Base-by-base conservation (phyloP, 2,888 invertebrate species). In the Luperina testacea region DNA sequence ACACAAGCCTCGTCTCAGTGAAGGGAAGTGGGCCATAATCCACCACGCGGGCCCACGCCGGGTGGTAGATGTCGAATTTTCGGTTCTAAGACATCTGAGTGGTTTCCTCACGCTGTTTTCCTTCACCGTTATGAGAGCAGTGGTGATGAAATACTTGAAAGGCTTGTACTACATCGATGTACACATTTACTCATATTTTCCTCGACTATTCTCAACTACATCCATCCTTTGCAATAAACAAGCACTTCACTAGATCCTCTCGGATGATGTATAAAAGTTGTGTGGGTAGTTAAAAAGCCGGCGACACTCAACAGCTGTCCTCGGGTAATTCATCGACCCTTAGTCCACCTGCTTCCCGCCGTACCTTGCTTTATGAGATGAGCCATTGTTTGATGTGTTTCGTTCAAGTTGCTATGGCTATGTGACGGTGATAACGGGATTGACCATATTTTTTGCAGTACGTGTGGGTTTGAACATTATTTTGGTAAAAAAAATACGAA, bases 261-360 rank as follows among this genome's bases (percentile, higher is more conserved):
- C 65, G 61, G 63, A 83, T 83, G 83, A 83, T 24, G 72, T 76
- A 81, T 70, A 85, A 85, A 85, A 84, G 75, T 82, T 64, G 72
- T 75, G 70, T 53, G 64, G 74, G 78, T 80, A 80, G 84, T 87
- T 88, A 87, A 86, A 86, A 85, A 92, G 91, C 92, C 92, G 91
- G 89, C 87, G 72, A 88, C 81, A 82, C 86, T 70, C 75, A 63
- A 79, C 88, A 88, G 78, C 88, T 88, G 88, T 85, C 80, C 83
- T 81, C 73, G 71, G 48, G 91, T 93, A 92, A 94, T 94, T 91
- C 93, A 92, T 93, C 91, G 92, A 91, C 91, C 92, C 91, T 91
- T 88, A 85, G 90, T 90, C 92, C 95, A 95, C 94, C 95, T 95
- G 95, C 92, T 92, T 90, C 94, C 93, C 90, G 91, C 87, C n/a